Base-by-base conservation (phyloP, 2,888 invertebrate species). In the Plebejus anna region DNA sequence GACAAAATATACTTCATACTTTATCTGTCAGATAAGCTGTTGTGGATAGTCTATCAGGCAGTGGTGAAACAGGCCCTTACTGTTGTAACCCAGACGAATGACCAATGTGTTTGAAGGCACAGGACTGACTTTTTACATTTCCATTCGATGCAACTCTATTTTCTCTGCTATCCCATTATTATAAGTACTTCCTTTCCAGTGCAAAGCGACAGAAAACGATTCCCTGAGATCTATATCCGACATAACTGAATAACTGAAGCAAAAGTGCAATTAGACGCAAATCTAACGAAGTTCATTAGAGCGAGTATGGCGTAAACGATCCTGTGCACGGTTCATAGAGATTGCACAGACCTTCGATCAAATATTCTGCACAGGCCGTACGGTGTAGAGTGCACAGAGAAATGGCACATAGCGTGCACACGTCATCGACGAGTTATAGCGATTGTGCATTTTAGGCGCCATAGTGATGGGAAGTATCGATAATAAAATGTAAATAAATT, bases 221-320 rank as follows among this genome's bases (percentile, higher is more conserved):
- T 66, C 32, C 32, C 16, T 55, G 42, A 11, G 47, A 16, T 3
- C 42, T 55, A 73, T 70, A 22, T 57, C 59, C 76, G 59, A 75
- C 22, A 51, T 75, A 61, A 76, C 38, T 59, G 38, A 75, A 51
- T 75, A 61, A 76, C 38, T 59, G 38, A 75, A 59, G 71, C 75
- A 47, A 75, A 71, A 70, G 71, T 59, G 57, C 75, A 38, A 75
- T 75, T 75, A 57, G 75, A 59, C 70, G 71, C 51, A 38, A 72
- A 77, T 70, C 11, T 51, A 66, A 70, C 70, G 75, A 76, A 72
- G 73, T 77, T 76, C 71, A 79, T 78, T 79, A 73, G 59, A 75
- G 72, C 75, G 38, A 70, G 66, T n/a, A 77, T 79, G 77, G 76
- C 79, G 79, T 79, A 79, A 80, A 75, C 77, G 78, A 79, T 80